These are phyloP conservation scores for Heliconius ismenius DNA, from an alignment of 2,888 invertebrate species.

Conservation along the genomic window DNA sequence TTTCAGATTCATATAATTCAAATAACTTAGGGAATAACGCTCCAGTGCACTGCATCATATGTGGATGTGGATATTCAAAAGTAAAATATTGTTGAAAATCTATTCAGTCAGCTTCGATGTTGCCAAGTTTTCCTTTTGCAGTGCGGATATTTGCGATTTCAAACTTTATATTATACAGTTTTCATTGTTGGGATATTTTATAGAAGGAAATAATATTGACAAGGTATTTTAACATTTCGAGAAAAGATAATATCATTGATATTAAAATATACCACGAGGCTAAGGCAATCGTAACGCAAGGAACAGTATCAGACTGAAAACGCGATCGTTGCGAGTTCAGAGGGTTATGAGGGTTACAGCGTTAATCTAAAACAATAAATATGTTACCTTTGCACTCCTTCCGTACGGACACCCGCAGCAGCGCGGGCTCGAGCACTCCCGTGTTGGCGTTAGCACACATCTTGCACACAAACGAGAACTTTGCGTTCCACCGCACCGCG, in stretches of 20 bases:
- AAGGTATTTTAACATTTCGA: neutral
- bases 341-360: neutral
- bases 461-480: conserved; percentile 96
- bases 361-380: neutral
- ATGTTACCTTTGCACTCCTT: conserved; percentile 89
- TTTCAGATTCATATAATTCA: conserved; percentile 19
- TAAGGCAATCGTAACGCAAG: neutral
- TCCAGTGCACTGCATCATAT: conserved; percentile 6
- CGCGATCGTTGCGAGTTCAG: no score
- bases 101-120: conserved; percentile 8
- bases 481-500: conserved; percentile 95
- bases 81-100: conserved; percentile 20
- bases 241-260: conserved; percentile 3
- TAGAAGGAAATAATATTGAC: conserved; percentile 4
- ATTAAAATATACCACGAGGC: neutral
- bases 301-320: no score
- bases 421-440: conserved; percentile 95
- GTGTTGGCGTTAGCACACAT: conserved; percentile 98
- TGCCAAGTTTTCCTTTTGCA: conserved; percentile 25
- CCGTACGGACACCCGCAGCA: conserved; percentile 95
- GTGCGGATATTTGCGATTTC: conserved; percentile 13
- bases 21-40: conserved; percentile 17
- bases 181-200: conserved; percentile 9
- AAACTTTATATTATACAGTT: conserved; percentile 12
- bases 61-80: conserved; percentile 11